Conservation (phyloP, 1,140 invertebrate species). For the Hetaerina americana region DNA sequence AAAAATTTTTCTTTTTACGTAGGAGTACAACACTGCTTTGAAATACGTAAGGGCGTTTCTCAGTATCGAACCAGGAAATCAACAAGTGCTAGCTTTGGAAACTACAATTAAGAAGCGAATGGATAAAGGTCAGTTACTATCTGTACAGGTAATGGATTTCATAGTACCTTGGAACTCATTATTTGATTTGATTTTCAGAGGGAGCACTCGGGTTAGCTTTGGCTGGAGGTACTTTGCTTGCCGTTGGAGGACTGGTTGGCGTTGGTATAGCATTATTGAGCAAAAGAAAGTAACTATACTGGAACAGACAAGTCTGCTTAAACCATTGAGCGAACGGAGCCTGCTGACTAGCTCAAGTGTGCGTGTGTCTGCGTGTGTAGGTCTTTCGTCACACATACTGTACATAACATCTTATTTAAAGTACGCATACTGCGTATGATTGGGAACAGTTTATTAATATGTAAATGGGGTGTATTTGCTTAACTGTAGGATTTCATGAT, state of each 20-base stretch:
- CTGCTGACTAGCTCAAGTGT: too few species aligned
- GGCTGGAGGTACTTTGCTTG: conserved; percentile 65
- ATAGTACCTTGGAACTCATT: conserved; percentile 12
- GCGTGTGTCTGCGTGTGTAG: too few species aligned
- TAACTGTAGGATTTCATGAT: too few species aligned
- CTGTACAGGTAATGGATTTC: background rate
- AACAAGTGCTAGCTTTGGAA: conserved; percentile 41
- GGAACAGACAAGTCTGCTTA: too few species aligned
- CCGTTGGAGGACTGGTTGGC: conserved; percentile 63
- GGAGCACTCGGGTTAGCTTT: conserved; percentile 78
- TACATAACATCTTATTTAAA: too few species aligned
- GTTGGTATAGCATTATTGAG: conserved; percentile 57
- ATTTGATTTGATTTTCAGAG: conserved; percentile 40
- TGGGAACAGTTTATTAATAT: too few species aligned
- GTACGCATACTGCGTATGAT: too few species aligned
- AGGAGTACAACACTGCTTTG: conserved; percentile 41
- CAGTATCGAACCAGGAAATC: conserved; percentile 40
- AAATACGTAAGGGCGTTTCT: conserved; percentile 38
- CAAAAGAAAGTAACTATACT: too few species aligned
- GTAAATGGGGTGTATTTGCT: too few species aligned
- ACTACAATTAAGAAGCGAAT: conserved; percentile 39
- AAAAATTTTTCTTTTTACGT: conserved; percentile 11
- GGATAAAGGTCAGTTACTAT: conserved; percentile 34
- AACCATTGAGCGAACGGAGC: too few species aligned
- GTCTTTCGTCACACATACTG: too few species aligned